These are phyloP conservation scores for Loris lydekkerianus DNA, from an alignment of 2,797 vertebrate genomes.

Conservation along the genomic window DNA sequence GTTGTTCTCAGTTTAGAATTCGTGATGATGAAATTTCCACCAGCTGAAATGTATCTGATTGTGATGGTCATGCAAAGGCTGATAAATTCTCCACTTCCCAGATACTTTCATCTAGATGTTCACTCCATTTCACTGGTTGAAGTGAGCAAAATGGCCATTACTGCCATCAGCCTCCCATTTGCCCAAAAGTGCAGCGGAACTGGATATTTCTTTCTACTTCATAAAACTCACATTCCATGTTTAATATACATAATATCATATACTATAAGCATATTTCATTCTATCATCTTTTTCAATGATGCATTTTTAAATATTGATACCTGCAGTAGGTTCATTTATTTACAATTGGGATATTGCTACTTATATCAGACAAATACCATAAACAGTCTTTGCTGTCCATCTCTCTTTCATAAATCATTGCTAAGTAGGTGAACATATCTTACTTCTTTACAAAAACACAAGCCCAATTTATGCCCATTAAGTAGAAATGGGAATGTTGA, in stretches of 20 bases:
- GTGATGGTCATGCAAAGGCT: background rate
- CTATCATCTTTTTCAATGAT: background rate
- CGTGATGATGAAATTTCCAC: background rate
- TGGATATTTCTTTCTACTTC: background rate
- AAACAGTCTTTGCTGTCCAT: background rate
- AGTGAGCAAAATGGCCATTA: background rate
- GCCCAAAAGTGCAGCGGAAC: background rate
- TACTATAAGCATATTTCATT: background rate
- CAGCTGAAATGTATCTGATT: background rate
- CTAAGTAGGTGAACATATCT: background rate
- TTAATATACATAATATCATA: background rate
- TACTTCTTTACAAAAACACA: background rate
- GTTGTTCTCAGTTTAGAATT: background rate
- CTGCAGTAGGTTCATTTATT: background rate
- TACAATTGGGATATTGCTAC: background rate
- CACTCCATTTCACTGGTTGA: background rate
- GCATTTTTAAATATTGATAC: background rate
- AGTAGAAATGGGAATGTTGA: background rate
- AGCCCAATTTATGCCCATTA: background rate
- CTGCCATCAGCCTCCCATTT: background rate
- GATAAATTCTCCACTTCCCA: background rate
- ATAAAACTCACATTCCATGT: background rate
- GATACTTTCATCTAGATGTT: background rate
- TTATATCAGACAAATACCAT: background rate
- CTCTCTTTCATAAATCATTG: background rate